These are phyloP conservation scores for Leucoptera coffeella DNA, from an alignment of 2,888 invertebrate genomes.

Conservation along the genomic window DNA sequence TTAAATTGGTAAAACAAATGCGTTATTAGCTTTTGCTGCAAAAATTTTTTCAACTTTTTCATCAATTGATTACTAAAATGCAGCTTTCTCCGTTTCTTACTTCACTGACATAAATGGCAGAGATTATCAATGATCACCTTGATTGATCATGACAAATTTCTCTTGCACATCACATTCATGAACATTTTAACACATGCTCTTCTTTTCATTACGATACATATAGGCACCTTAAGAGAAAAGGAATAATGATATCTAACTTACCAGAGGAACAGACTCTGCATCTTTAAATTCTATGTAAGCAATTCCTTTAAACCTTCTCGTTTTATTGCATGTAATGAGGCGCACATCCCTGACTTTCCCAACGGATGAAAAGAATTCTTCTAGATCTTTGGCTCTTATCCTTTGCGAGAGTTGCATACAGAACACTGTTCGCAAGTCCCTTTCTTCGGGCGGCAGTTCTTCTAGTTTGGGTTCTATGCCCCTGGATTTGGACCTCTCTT, in stretches of 20 bases:
- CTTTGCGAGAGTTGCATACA: conserved; percentile 97
- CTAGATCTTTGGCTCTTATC: conserved; percentile 88
- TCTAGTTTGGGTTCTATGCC: conserved; percentile 56
- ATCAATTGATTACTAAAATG: too few relatives aligned
- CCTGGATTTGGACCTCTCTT: conserved; percentile 38
- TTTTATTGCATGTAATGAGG: conserved; percentile 98
- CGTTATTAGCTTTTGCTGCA: too few relatives aligned
- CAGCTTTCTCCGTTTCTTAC: too few relatives aligned
- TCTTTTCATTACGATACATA: neutral
- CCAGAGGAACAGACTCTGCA: conserved; percentile 92
- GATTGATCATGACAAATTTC: too few relatives aligned
- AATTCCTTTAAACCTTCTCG: conserved; percentile 96
- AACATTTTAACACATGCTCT: neutral
- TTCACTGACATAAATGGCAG: too few relatives aligned
- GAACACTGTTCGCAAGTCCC: conserved; percentile 97
- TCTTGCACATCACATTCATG: neutral
- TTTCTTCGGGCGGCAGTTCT: conserved; percentile 90
- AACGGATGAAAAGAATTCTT: conserved; percentile 98
- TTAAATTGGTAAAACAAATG: too few relatives aligned
- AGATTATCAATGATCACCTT: too few relatives aligned
- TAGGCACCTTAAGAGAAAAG: conserved; percentile 1
- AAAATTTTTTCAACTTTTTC: too few relatives aligned
- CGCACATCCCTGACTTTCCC: conserved; percentile 98
- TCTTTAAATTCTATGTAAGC: conserved; percentile 99
- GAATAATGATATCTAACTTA: conserved; percentile 28